Base-by-base conservation (phyloP, 2,888 invertebrate species). In the Cephus nigrinus region DNA sequence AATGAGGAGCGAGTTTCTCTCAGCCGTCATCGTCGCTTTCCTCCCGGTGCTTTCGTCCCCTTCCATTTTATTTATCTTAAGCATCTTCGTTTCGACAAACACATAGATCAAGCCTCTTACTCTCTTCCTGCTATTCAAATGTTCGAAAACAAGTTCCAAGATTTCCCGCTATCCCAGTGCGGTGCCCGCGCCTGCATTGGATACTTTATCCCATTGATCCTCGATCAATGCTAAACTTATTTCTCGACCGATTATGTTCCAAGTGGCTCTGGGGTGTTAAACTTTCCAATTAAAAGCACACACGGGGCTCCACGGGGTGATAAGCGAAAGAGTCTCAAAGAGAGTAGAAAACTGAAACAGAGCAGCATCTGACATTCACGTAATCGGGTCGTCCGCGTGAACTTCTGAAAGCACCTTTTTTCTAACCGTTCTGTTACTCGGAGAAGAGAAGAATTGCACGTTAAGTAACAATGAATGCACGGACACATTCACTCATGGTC, bases 91-190 rank as follows among this genome's bases (percentile, higher is more conserved):
- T 69, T 30, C 5, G 69, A 69, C 69, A 69, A n/a, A 75, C 75
- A 74, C 34, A 12, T 9, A 15, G n/a, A 75, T 76, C 68, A 74
- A 80, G 80, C 79, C 81, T 81, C 73, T 78, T 75, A 77, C 36
- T 75, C 74, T 73, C 55, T 77, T 78, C 74, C 79, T 77, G 78
- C 75, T 1, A 40, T 15, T 40, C 5, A 15, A 40, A 40, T 15
- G 40, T 5, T 4, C 4, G 4, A 12, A 15, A 40, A 15, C 15
- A 36, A 36, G 15, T 36, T 36, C 15, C 15, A 36, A 36, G 36
- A 12, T 15, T 15, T 36, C 4, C 4, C 36, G 12, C 4, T 36
- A 4, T 36, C 36, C 12, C 72, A 74, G 33, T 69, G 55, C 73
- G 35, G 3, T 69, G 76, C 68, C 35, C 68, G 11, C 68, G n/a